phyloP scores from a whole-genome alignment of 2,113 vertebrate species.

The Sakesphorus luctuosus region DNA sequence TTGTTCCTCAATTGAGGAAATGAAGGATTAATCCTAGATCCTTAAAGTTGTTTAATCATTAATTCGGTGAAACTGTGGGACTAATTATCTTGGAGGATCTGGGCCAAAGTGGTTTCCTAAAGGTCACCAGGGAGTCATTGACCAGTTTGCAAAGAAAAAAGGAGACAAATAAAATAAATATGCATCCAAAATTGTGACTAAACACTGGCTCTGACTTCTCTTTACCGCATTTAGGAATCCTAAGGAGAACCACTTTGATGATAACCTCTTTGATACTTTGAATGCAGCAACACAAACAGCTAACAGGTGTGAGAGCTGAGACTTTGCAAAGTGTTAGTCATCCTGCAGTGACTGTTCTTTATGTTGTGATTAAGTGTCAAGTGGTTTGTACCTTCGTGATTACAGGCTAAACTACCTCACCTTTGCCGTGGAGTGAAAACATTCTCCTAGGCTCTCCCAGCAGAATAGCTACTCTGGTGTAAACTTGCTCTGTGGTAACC shows the following conservation, averaged over 20 bases:
- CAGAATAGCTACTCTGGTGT: background rate
- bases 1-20: conserved; percentile 35
- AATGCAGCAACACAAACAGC: background rate
- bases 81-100: background rate
- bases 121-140: background rate
- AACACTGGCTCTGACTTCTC: background rate
- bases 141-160: background rate
- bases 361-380: background rate
- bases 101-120: background rate
- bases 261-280: background rate
- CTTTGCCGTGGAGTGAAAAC: background rate
- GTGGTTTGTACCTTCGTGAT: background rate
- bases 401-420: background rate
- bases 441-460: background rate
- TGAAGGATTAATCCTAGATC: conserved; percentile 24
- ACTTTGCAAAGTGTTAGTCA: background rate
- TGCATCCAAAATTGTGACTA: background rate
- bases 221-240: background rate
- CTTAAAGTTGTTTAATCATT: background rate
- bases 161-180: background rate
- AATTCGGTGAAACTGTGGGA: conserved; percentile 1
- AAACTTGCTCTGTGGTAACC: background rate
- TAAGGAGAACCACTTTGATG: rapidly evolving
- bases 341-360: background rate
- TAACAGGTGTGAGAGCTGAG: rapidly evolving